These are phyloP conservation scores for Ligdia adustata DNA, from an alignment of 2,888 invertebrate species.

Conservation along the genomic window DNA sequence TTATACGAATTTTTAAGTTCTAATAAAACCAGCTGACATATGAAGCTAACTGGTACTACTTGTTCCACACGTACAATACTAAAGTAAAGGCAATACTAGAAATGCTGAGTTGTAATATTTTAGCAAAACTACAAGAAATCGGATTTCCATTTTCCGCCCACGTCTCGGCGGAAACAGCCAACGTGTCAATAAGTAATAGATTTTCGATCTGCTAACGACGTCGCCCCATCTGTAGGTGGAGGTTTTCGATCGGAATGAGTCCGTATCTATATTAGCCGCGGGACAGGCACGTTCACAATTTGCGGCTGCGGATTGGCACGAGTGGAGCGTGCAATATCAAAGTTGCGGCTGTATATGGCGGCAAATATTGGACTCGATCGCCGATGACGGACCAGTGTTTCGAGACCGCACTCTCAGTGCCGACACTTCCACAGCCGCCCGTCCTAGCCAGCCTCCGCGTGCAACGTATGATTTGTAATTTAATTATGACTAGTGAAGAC, in stretches of 20 bases:
- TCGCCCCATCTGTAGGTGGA: slow-evolving; percentile 31
- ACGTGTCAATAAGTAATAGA: slow-evolving; percentile 39
- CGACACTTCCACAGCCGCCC: slow-evolving; percentile 17
- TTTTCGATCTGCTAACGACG: slow-evolving; percentile 40
- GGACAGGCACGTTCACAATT: slow-evolving; percentile 62
- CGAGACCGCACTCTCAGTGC: slow-evolving; percentile 39
- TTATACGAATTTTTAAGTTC: too few relatives aligned
- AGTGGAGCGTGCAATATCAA: slow-evolving; percentile 58
- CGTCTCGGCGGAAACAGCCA: slow-evolving; percentile 30
- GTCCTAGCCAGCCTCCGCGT: slow-evolving; percentile 10
- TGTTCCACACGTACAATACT: too few relatives aligned
- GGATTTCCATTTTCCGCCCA: slow-evolving; percentile 34
- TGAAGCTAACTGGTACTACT: too few relatives aligned
- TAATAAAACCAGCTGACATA: too few relatives aligned
- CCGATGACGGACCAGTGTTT: slow-evolving; percentile 42
- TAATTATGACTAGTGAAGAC: slow-evolving; percentile 51
- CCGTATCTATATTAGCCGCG: slow-evolving; percentile 49
- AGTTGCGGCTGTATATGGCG: slow-evolving; percentile 43
- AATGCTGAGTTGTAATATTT: too few relatives aligned
- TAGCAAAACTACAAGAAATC: slow-evolving; percentile 31
- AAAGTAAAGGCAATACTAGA: too few relatives aligned
- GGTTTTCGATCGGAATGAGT: slow-evolving; percentile 38
- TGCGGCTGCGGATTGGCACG: slow-evolving; percentile 63
- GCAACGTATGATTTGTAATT: slow-evolving; percentile 47
- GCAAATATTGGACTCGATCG: slow-evolving; percentile 51